Evolutionary conservation across 2,888 invertebrate genomes (phyloP), one percentile per base, ranked within the genome.

Genomic region (Molorchus minor): DNA sequence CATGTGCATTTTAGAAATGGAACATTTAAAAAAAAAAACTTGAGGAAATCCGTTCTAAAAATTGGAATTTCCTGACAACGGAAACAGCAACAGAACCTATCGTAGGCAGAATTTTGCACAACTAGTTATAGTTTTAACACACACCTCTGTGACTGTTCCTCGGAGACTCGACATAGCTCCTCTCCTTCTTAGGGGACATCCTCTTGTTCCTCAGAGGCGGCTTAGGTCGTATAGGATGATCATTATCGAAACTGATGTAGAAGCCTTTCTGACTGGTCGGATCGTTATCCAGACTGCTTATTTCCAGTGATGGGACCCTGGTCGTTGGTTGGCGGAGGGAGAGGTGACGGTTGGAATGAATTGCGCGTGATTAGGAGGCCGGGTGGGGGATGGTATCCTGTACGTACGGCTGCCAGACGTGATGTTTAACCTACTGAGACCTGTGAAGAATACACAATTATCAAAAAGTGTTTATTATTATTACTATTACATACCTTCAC

Each of bases 231-330:
- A 92, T 93, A 12, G 94, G 94, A 72, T 89, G 89, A 56, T 93
- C 93, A 77, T 92, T 90, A 77, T 95, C 95, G 78, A 97, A 95
- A 47, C 94, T 93, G 76, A 97, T 94, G 80, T 96, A 96, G 82
- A 97, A 97, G 21, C 93, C 93, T 79, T 93, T 92, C 77, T 93
- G 91, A 60, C 82, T 84, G 8, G 79, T 79, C 3, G 81, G 75
- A 67, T 84, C 84, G 21, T 80, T 73, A 72, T 84, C 75, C 76
- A 84, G 78, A 75, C 83, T 74, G 74, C 85, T 81, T 70, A 78
- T 73, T 69, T 77, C 79, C 51, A 81, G 80, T 20, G 68, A 82
- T 49, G 67, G 62, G 5, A 56, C 82, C 49, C 65, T 60, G 7
- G 57, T 77, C 70, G 69, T 60, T 41, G 41, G 17, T 20, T 12